Base-by-base conservation (phyloP, 1,140 invertebrate genomes). In the Nasonia giraulti region DNA sequence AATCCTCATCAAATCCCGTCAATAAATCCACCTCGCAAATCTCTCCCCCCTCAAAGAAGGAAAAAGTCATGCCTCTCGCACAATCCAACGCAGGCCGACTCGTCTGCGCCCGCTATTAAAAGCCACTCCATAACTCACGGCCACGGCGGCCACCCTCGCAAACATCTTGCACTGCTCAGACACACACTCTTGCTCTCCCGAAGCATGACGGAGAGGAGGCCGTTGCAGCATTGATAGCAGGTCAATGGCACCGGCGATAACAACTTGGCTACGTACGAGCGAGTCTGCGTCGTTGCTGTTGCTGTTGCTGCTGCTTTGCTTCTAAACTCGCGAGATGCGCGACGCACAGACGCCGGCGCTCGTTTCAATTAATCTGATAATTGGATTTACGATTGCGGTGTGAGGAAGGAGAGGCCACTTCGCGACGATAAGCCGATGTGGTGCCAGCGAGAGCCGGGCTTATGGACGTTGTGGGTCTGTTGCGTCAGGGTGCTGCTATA, bases 181-280 rank as follows among this genome's bases (percentile, higher is more conserved):
- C 27, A 27, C 27, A 23, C 37, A 20, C 69, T 44, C 44, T 62
- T 12, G 44, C 37, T n/a, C 55, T 62, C 20, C 50, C 44, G 76
- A 84, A 80, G 75, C 83, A 47, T 75, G 77, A 84, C 68, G 75
- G 50, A 44, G 40, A 47, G 47, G 77, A 79, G 68, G 55, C 20
- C 37, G 12, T 11, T 62, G 31, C 40, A 27, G 31, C 77, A 62
- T 55, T 62, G 83, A 85, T 85, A 85, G 78, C 83, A 47, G 78
- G 83, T 85, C 83, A 85, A 85, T 85, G 83, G 83, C 83, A 85
- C n/a, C 71, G 37, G 2, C 47, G 47, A 80, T 62, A 79, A 71
- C 33, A 69, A 23, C 55, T 62, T 50, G 11, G 12, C 50, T 55
- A 14, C 33, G 33, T 14, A 55, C 40, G 50, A 55, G 50, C 50